Conservation (phyloP, 1,140 invertebrate genomes). For the Cydia amplana region DNA sequence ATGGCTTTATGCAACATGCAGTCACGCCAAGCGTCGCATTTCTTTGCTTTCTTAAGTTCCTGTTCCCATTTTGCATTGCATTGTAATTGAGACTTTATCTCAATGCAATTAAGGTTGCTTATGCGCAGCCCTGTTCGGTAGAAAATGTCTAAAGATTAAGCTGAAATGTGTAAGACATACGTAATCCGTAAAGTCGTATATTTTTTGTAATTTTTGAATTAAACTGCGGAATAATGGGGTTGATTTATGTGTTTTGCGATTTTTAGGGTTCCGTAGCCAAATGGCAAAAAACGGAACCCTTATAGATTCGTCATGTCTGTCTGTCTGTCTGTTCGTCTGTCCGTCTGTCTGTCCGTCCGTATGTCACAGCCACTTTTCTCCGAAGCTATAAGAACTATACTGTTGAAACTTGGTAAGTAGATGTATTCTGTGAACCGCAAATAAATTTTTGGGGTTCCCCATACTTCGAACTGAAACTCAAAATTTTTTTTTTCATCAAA, state of each 20-base stretch:
- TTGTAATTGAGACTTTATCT: neutral
- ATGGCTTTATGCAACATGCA: slow-evolving; percentile 19
- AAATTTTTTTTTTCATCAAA: too few species aligned
- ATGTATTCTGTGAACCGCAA: too few species aligned
- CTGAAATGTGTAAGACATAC: neutral
- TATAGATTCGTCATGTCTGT: too few species aligned
- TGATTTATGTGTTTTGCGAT: neutral
- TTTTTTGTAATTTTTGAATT: neutral
- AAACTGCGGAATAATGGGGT: neutral
- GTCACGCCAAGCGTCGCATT: neutral
- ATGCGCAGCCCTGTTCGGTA: neutral
- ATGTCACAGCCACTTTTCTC: too few species aligned
- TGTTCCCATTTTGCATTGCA: neutral
- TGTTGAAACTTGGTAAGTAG: too few species aligned
- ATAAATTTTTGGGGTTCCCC: too few species aligned
- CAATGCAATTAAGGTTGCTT: neutral
- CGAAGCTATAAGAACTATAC: too few species aligned
- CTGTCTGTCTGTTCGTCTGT: too few species aligned
- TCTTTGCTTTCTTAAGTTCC: slow-evolving; percentile 10
- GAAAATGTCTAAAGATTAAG: neutral
- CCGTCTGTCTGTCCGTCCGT: too few species aligned
- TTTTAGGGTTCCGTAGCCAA: too few species aligned
- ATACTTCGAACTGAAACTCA: too few species aligned
- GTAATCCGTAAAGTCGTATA: neutral
- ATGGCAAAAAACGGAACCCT: too few species aligned